These are phyloP conservation scores for Megaceryle alcyon DNA, from an alignment of 2,797 vertebrate species.

Conservation along the genomic window DNA sequence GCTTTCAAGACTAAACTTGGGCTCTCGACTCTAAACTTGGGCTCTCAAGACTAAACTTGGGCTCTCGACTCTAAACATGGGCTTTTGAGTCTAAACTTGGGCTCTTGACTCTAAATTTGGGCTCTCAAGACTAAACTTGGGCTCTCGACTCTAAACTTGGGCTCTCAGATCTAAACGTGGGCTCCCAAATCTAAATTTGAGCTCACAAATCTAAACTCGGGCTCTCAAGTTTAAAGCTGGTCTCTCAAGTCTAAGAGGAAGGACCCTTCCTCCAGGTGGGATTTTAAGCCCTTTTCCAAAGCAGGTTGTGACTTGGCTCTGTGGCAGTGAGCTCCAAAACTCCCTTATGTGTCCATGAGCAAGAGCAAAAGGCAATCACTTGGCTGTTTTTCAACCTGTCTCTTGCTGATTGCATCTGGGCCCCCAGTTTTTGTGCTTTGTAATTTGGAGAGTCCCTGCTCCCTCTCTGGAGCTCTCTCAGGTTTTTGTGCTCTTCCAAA, in stretches of 20 bases:
- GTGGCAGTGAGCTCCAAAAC: rapidly evolving
- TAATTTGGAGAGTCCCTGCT: background rate
- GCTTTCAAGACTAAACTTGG: background rate
- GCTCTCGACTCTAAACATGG: background rate
- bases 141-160: background rate
- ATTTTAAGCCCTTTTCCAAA: background rate
- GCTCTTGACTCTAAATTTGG: background rate
- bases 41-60: background rate
- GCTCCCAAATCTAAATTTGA: background rate
- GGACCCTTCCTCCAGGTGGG: background rate
- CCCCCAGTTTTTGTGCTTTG: background rate
- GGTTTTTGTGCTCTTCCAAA: background rate
- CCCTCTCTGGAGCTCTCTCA: background rate
- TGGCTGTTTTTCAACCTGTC: background rate
- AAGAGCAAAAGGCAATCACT: background rate
- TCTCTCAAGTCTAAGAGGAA: background rate
- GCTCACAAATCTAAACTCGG: background rate
- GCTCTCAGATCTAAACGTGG: background rate
- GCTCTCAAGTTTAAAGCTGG: background rate
- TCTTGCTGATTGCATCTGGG: background rate
- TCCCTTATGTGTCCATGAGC: background rate
- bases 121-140: background rate
- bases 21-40: background rate
- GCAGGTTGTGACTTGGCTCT: background rate
- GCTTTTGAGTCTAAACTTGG: background rate